phyloP scores from a whole-genome alignment of 2,797 vertebrate species.

The Luscinia luscinia region DNA sequence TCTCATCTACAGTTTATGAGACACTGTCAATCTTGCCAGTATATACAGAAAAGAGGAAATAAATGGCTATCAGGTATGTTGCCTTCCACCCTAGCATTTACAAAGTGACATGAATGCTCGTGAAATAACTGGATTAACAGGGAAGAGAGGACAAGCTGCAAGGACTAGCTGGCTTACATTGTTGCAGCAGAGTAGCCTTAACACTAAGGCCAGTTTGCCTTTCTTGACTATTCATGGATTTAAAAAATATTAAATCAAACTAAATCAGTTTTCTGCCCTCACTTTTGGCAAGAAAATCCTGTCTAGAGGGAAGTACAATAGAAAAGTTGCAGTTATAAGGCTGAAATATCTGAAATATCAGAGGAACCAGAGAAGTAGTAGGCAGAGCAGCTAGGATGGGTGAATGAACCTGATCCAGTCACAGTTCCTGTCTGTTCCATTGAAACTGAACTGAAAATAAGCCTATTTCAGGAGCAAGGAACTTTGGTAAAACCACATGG shows the following conservation, averaged over 20 bases:
- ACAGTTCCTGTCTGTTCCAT: not conserved
- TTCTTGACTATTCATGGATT: not conserved
- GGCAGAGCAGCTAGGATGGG: not conserved
- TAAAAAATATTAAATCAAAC: not conserved
- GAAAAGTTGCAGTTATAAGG: not conserved
- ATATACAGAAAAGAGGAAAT: not conserved
- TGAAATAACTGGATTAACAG: not conserved
- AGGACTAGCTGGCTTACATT: not conserved
- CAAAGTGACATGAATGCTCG: not conserved
- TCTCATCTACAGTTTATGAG: slow-evolving; percentile 8
- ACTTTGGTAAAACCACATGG: not conserved
- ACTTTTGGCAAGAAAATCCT: not conserved
- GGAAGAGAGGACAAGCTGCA: not conserved
- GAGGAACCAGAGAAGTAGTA: not conserved
- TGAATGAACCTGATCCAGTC: not conserved
- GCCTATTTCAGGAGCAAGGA: not conserved
- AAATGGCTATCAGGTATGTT: not conserved
- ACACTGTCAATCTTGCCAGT: not conserved
- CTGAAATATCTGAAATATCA: not conserved
- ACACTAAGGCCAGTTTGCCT: not conserved
- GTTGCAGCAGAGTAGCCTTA: not conserved
- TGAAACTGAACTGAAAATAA: not conserved
- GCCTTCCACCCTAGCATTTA: not conserved
- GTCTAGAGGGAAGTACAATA: not conserved
- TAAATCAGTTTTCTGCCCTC: not conserved